Evolutionary conservation across 2,113 vertebrate genomes (phyloP).

Genomic region (Columba livia): DNA sequence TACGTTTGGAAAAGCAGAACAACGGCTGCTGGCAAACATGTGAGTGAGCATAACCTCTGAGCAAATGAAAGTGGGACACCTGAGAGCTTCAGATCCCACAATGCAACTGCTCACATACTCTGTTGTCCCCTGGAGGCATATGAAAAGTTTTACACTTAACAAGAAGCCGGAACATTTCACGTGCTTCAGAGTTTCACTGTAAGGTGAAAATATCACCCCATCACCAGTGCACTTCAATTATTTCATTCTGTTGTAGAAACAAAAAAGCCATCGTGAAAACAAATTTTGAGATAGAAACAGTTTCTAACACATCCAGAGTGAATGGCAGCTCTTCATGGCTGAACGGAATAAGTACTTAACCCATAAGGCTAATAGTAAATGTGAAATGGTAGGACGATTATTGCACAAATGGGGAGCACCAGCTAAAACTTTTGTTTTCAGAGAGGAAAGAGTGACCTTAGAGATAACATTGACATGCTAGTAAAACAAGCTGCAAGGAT

Average conservation of each 20-base stretch:
- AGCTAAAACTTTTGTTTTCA: background rate
- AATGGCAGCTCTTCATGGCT: background rate
- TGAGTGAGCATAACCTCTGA: background rate
- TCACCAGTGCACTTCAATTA: background rate
- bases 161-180: background rate
- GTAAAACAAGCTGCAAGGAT: background rate
- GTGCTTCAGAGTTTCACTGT: background rate
- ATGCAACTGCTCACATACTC: background rate
- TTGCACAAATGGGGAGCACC: background rate
- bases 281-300: background rate
- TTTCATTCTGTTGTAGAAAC: background rate
- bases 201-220: background rate
- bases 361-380: background rate
- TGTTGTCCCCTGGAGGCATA: background rate
- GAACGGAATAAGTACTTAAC: background rate
- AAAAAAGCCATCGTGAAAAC: background rate
- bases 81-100: constrained; percentile 13
- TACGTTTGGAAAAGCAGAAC: constrained; percentile 13
- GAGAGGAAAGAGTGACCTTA: background rate
- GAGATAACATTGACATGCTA: background rate
- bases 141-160: background rate
- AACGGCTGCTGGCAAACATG: background rate
- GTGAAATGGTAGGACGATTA: background rate
- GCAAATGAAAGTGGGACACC: background rate
- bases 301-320: background rate